Conservation (phyloP, 2,888 invertebrate genomes). For the Vesta saturnalis region DNA sequence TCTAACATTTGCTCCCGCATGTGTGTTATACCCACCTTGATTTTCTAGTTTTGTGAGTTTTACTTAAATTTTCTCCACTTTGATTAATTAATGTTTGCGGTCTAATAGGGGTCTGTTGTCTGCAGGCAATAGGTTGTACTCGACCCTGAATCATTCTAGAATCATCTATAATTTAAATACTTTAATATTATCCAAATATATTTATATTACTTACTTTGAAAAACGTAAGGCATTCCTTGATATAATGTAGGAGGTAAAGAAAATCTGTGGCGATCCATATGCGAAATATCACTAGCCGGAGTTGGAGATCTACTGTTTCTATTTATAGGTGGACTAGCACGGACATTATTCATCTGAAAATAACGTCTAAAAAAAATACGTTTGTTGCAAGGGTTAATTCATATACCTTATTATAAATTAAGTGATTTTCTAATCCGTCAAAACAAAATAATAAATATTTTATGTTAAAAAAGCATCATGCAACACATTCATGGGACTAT, state of each 20-base stretch:
- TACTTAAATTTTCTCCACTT: conserved; percentile 42
- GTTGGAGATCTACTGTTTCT: conserved; percentile 61
- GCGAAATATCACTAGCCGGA: conserved; percentile 56
- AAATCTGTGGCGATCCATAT: conserved; percentile 55
- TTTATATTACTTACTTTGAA: conserved; percentile 30
- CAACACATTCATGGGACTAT: too few relatives aligned
- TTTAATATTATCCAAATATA: neutral
- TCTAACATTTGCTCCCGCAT: neutral
- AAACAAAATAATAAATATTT: neutral
- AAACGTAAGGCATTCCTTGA: conserved; percentile 57
- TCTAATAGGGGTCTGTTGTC: conserved; percentile 50
- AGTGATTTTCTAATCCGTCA: neutral
- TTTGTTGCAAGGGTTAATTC: neutral
- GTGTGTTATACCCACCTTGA: conserved; percentile 49
- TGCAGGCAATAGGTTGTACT: conserved; percentile 53
- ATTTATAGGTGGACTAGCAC: conserved; percentile 44
- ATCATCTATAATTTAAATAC: conserved; percentile 47
- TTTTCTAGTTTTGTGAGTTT: conserved; percentile 51
- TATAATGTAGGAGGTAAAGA: conserved; percentile 55
- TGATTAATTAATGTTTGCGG: conserved; percentile 42
- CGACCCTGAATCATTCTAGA: conserved; percentile 54
- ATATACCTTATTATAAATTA: neutral
- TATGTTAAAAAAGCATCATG: too few relatives aligned
- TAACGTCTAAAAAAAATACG: conserved; percentile 10
- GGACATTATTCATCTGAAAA: conserved; percentile 46